Percentiles rank a stretch among this genome's conserved stretches.
Conservation (phyloP, 2,113 vertebrate species). For the Etheostoma spectabile region DNA sequence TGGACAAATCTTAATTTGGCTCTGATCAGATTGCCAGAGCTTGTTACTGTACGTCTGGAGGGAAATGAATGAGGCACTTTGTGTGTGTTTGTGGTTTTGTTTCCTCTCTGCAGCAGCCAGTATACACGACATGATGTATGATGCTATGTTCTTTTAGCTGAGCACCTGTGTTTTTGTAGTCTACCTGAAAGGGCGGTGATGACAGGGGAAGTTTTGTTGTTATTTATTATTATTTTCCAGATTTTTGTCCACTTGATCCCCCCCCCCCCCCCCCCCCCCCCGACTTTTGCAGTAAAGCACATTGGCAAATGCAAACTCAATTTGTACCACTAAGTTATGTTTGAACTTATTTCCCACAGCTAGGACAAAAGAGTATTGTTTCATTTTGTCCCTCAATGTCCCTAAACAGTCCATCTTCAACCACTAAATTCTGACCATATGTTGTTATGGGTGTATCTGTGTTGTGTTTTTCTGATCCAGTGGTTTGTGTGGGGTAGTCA, state of each 20-base stretch:
- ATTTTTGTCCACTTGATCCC: background rate
- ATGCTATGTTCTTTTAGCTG: background rate
- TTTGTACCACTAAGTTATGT: background rate
- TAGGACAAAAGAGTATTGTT: background rate
- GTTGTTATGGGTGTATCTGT: background rate
- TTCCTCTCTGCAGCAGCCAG: conserved; percentile 23
- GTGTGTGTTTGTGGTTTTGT: conserved; percentile 12
- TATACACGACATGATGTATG: conserved; percentile 17
- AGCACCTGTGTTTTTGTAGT: conserved; percentile 16
- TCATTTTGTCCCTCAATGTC: background rate
- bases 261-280: background rate
- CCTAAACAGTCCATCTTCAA: background rate
- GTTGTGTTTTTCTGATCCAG: background rate
- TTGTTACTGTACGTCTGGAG: conserved; percentile 41
- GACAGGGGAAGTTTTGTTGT: background rate
- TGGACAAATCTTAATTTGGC: conserved; percentile 69
- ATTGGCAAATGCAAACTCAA: conserved; percentile 1
- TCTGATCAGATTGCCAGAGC: conserved; percentile 60
- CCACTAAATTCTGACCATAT: conserved; percentile 1
- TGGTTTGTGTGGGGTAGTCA: background rate
- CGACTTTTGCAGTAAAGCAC: background rate
- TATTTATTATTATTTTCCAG: background rate
- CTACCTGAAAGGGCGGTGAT: background rate
- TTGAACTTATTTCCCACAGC: conserved; percentile 2
- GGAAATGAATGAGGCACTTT: conserved; percentile 38